Percentiles rank a stretch among this genome's conserved stretches.
Evolutionary conservation across 2,888 invertebrate genomes (phyloP).

Genomic region (Synergus itoensis): DNA sequence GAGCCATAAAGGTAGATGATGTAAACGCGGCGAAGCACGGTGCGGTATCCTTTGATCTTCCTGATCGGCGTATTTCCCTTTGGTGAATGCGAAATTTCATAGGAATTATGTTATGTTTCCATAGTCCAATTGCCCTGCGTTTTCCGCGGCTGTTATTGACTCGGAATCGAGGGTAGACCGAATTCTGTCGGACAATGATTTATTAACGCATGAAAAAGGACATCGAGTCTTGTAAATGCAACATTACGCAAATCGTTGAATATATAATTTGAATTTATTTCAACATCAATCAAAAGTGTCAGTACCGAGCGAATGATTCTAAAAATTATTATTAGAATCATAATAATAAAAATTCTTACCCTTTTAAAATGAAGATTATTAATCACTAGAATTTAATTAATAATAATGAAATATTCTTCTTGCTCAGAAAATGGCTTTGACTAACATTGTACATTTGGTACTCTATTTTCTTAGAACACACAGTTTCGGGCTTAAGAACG

Average conservation of each 20-base stretch:
- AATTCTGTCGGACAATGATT: neutral
- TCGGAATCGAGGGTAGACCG: neutral
- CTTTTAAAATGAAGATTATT: too few species aligned
- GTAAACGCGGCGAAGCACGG: conserved; percentile 11
- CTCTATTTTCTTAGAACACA: neutral
- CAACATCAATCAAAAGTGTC: too few species aligned
- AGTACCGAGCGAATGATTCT: too few species aligned
- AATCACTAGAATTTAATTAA: too few species aligned
- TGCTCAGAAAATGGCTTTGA: too few species aligned
- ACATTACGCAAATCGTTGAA: neutral
- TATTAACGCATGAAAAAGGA: neutral
- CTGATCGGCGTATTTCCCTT: conserved; percentile 21
- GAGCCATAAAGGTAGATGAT: conserved; percentile 7
- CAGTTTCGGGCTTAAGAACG: neutral
- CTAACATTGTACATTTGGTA: neutral
- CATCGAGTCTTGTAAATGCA: neutral
- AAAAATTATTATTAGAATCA: too few species aligned
- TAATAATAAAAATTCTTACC: too few species aligned
- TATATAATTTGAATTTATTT: neutral
- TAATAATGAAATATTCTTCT: too few species aligned
- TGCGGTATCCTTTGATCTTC: conserved; percentile 38
- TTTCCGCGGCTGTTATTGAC: neutral
- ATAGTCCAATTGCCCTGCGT: neutral
- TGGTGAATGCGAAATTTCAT: conserved; percentile 34
- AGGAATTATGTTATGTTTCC: conserved; percentile 5